These are phyloP conservation scores for Porites rus DNA, from an alignment of 92 coral and sea anemone species.

Conservation along the genomic window DNA sequence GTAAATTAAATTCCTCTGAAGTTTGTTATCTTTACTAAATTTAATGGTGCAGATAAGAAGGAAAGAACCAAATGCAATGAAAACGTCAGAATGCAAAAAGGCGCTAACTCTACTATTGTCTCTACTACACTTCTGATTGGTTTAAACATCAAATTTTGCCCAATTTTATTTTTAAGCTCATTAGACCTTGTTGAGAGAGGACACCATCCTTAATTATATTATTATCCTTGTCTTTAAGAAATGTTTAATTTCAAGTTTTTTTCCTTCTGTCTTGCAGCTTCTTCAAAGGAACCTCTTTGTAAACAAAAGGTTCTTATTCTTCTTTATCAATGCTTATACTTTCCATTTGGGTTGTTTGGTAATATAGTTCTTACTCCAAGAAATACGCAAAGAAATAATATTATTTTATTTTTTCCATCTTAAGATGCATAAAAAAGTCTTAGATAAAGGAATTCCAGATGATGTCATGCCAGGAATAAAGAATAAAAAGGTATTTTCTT, in stretches of 20 bases:
- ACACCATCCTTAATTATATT: too few species aligned
- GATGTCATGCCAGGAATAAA: constrained; percentile 92
- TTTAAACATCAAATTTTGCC: too few species aligned
- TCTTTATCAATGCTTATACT: background rate
- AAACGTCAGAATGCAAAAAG: too few species aligned
- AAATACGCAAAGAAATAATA: background rate
- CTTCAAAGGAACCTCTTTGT: constrained; percentile 89
- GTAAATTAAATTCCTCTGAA: too few species aligned
- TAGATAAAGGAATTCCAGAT: constrained; percentile 99
- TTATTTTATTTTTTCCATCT: background rate
- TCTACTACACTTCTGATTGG: too few species aligned
- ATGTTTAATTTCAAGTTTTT: background rate
- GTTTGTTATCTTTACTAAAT: too few species aligned
- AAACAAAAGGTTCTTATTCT: constrained; percentile 81
- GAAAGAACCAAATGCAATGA: too few species aligned
- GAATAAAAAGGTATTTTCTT: constrained; percentile 74
- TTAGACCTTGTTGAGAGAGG: too few species aligned
- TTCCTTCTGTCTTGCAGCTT: constrained; percentile 47
- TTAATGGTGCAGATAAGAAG: too few species aligned
- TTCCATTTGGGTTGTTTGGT: background rate
- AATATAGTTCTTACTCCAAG: background rate
- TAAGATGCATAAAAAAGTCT: constrained; percentile 97
- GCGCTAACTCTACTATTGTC: too few species aligned
- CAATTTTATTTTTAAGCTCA: too few species aligned
- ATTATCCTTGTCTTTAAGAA: background rate